Base-by-base conservation (phyloP, 2,888 invertebrate species). In the Choreutis nemorana region DNA sequence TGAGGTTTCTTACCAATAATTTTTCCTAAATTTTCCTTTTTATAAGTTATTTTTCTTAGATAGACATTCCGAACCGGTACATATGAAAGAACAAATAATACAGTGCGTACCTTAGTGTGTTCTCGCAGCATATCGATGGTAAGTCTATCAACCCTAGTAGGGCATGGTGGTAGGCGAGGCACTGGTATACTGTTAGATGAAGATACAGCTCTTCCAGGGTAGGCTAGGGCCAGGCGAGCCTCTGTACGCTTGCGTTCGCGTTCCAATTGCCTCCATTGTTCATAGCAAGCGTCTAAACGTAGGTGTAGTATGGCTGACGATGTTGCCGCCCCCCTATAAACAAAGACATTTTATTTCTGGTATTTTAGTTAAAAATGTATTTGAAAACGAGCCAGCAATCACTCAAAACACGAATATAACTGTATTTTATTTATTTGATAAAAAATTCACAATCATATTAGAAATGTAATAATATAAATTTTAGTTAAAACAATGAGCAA, bases 161-260 rank as follows among this genome's bases (percentile, higher is more conserved):
- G 90, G 46, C 86, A 88, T 2, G 87, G 85, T 28, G 90, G 89
- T 32, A 91, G 77, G 1, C 90, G 72, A n/a, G 91, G 91, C 36
- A 90, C 87, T 37, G 89, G 89, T 7, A 75, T 75, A 36, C 86
- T 88, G 50, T 91, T 91, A 24, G 87, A 84, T 9, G 89, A 89
- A 2, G 88, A 89, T 10, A 91, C 87, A 35, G 87, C 87, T 38
- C 89, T 83, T 1, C 91, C 90, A 1, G 90, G 88, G 56, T 89
- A 89, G 37, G 89, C 87, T 2, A 89, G 77, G 1, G 90, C 91
- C 20, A 91, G 62, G 11, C 89, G 83, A 2, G 89, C 89, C 44
- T 90, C 90, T 1, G 89, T 89, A 39, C 90, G 87, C 55, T 91
- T 91, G 5, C 91, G 72, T 53, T 91, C 91, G 28, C 88, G 85